Base-by-base conservation (phyloP, 2,888 invertebrate genomes). In the Papilio demoleus region DNA sequence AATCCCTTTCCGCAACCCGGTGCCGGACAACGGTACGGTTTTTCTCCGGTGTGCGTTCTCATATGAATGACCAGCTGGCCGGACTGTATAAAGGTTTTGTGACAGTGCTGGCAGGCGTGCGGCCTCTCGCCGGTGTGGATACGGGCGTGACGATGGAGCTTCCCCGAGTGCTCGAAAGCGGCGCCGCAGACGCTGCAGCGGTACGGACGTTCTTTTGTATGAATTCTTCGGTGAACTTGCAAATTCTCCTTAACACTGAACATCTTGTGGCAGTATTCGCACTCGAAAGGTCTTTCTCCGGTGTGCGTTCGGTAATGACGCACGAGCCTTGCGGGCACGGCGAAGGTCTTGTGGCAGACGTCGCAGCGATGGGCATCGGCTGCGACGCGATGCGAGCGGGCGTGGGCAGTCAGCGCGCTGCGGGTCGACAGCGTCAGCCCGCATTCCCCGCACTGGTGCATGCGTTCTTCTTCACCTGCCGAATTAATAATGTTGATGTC, bases 201-300 rank as follows among this genome's bases (percentile, higher is more conserved):
- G 88, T 97, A 97, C 0, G 97, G 97, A 1, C 97, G 94, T 86
- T 97, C 97, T 88, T 97, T 97, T 70, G 97, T 98, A 86, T 98
- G 98, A 74, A 97, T 97, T 70, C 98, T 94, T 47, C 96, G 93
- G 85, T 98, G 98, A 14, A 97, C 97, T 88, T 97, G 97, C 70
- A 98, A 93, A 85, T 98, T 98, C 87, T 97, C 97, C 87, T 97
- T 97, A 9, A 97, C 97, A 81, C 97, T 97, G 89, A 98, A 98
- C 81, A 97, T 96, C 87, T 98, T 98, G 87, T 96, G 96, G 90
- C 97, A 98, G 86, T 96, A 97, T 85, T 98, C 97, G 88, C 97
- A 98, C 85, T 96, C 95, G 85, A 97, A 98, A 0, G 98, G 97
- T 77, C 97, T 95, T 83, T 97, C 97, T 42, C 97, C 97, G 27